Conservation (phyloP, 2,888 invertebrate species). For the Aporophyla lueneburgensis region DNA sequence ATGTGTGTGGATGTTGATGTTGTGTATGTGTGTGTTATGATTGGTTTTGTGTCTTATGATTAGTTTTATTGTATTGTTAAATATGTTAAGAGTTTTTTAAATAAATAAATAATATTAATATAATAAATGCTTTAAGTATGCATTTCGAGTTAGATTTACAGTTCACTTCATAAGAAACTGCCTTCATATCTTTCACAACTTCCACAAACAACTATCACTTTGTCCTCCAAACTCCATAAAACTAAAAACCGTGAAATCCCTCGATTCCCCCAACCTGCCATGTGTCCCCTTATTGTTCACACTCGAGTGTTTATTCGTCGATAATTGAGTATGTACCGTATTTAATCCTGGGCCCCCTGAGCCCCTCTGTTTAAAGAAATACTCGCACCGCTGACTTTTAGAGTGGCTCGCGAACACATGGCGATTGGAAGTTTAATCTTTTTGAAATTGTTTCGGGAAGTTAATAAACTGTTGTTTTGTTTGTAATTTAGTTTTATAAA, state of each 20-base stretch:
- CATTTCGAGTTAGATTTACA: background rate
- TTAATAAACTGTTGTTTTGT: constrained; percentile 34
- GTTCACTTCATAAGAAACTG: background rate
- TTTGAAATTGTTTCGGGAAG: constrained; percentile 46
- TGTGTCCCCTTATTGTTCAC: constrained; percentile 69
- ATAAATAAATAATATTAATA: too few species aligned
- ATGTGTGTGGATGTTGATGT: too few species aligned
- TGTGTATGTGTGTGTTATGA: too few species aligned
- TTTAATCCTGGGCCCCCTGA: constrained; percentile 63
- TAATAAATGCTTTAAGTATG: too few species aligned
- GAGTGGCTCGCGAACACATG: constrained; percentile 81
- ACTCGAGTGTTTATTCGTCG: constrained; percentile 82
- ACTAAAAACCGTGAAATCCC: constrained; percentile 55
- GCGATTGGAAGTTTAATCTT: constrained; percentile 75
- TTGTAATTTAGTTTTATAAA: constrained; percentile 5
- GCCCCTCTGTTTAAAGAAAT: constrained; percentile 81
- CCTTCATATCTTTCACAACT: background rate
- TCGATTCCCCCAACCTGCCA: constrained; percentile 35
- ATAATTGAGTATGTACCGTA: constrained; percentile 83
- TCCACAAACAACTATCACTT: background rate
- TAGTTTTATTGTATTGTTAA: too few species aligned
- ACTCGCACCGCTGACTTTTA: constrained; percentile 78
- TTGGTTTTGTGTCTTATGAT: too few species aligned
- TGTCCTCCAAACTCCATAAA: constrained; percentile 9
- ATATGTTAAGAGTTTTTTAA: too few species aligned